Base-by-base conservation (phyloP, 92 coral and sea anemone genomes). In the Epizoanthus stellaris region DNA sequence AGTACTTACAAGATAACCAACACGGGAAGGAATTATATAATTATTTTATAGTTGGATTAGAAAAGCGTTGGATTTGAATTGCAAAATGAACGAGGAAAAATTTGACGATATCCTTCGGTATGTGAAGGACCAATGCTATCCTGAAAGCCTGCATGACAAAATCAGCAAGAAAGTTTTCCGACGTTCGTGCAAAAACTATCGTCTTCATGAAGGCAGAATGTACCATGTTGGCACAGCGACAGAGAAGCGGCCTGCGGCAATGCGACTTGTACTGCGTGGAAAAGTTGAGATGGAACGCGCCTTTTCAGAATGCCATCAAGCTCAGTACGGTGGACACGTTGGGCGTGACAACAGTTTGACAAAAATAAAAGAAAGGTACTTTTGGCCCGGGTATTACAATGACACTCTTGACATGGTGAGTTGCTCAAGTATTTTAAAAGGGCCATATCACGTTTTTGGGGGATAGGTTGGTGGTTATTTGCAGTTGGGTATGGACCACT, bases 381-480 rank as follows among this genome's bases (percentile, higher is more conserved):
- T 76, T 40, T 86, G 89, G 85, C 80, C 85, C 5, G 85, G 85
- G 17, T 86, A 66, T 76, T 77, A 86, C 79, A 38, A 81, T 5
- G 79, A 77, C 6, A 74, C 80, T 10, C 0, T 42, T 10, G 57
- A 53, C 25, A 74, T 74, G 80, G 80, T 74, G 65, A 75, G 80
- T 53, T 30, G 5, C 43, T 3, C 8, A 45, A 45, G 3, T 45
- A n/a, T n/a, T n/a, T n/a, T n/a, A n/a, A n/a, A n/a, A n/a, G n/a
- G n/a, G n/a, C n/a, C 45, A 40, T 40, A 40, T 40, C 45, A 40
- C 45, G 5, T 40, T 40, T 2, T 40, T 40, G 45, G 45, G 45
- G 45, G 45, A 40, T 40, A 40, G 45, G 45, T 40, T 40, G 45
- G 45, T 40, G 45, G 45, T 40, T 40, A 40, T 40, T 40, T 45